phyloP scores from a whole-genome alignment of 2,113 vertebrate species.

The Phalacrocorax brasilianus region DNA sequence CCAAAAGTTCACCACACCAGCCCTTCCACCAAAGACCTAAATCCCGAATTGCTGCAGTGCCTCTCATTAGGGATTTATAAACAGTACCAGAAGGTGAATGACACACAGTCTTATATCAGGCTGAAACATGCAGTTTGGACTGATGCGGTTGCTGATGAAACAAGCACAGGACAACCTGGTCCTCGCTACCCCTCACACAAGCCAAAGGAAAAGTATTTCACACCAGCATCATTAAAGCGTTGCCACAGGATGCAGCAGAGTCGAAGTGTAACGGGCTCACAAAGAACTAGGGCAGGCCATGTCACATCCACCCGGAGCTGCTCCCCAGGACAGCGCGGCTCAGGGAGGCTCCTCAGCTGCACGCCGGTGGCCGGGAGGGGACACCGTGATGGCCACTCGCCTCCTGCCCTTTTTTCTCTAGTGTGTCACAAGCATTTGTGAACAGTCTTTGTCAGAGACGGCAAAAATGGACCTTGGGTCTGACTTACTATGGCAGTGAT shows the following conservation, averaged over 20 bases:
- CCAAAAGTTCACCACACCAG: not conserved
- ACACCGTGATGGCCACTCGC: accelerated
- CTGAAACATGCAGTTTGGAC: not conserved
- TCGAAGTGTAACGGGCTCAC: accelerated
- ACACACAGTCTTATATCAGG: accelerated
- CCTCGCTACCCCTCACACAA: not conserved
- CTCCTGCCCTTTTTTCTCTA: not conserved
- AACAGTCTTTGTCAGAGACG: not conserved
- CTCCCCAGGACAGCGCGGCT: not conserved
- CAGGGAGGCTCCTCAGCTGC: not conserved
- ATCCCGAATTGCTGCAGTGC: not conserved
- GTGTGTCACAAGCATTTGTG: not conserved
- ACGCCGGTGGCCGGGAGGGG: accelerated
- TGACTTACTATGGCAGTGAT: not conserved
- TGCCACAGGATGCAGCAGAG: not conserved
- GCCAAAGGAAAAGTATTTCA: not conserved
- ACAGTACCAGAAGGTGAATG: not conserved
- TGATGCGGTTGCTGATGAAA: not conserved
- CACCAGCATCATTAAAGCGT: not conserved
- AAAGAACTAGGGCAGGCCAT: accelerated
- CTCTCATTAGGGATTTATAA: not conserved
- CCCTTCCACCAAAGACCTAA: not conserved
- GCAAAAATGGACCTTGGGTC: not conserved
- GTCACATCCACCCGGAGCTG: accelerated
- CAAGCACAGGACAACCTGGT: accelerated